Evolutionary conservation across 2,113 vertebrate species (phyloP).

Genomic region (Chaenogobius annularis): DNA sequence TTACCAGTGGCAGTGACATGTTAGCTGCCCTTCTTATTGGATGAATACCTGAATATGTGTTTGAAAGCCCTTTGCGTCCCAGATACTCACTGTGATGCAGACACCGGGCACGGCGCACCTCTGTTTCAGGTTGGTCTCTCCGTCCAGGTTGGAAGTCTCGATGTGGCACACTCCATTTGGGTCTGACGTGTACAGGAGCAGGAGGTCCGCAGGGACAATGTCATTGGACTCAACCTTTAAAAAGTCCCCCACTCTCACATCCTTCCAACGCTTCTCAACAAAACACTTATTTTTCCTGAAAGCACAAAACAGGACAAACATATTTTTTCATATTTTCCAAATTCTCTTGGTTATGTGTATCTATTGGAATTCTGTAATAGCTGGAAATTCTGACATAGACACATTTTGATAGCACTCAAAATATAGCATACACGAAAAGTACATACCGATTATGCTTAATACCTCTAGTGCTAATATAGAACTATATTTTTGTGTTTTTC

Average conservation of each 20-base stretch:
- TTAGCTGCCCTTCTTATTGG: too few relatives aligned
- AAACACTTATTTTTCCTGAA: slow-evolving; percentile 80
- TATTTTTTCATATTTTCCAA: background rate
- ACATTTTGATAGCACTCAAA: too few relatives aligned
- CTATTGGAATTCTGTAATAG: background rate
- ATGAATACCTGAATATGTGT: too few relatives aligned
- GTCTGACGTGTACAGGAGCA: slow-evolving; percentile 88
- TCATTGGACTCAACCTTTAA: slow-evolving; percentile 86
- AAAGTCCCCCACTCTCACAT: slow-evolving; percentile 91
- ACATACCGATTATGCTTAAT: too few relatives aligned
- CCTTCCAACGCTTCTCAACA: slow-evolving; percentile 84
- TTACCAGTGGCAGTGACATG: too few relatives aligned
- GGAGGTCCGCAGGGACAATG: slow-evolving; percentile 89
- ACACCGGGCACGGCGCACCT: slow-evolving; percentile 69
- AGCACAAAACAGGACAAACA: slow-evolving; percentile 4
- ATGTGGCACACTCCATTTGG: slow-evolving; percentile 85
- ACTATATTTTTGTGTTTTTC: too few relatives aligned
- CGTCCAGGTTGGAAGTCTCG: slow-evolving; percentile 90
- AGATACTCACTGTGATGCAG: slow-evolving; percentile 55
- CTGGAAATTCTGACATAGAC: too few relatives aligned
- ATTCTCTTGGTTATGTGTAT: background rate
- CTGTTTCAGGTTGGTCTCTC: slow-evolving; percentile 96
- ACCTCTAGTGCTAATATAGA: too few relatives aligned
- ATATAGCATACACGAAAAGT: too few relatives aligned
- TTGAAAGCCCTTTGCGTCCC: background rate